Evolutionary conservation across 2,113 vertebrate species (phyloP), one percentile per base, ranked within the genome.

Genomic region (Etheostoma cragini): DNA sequence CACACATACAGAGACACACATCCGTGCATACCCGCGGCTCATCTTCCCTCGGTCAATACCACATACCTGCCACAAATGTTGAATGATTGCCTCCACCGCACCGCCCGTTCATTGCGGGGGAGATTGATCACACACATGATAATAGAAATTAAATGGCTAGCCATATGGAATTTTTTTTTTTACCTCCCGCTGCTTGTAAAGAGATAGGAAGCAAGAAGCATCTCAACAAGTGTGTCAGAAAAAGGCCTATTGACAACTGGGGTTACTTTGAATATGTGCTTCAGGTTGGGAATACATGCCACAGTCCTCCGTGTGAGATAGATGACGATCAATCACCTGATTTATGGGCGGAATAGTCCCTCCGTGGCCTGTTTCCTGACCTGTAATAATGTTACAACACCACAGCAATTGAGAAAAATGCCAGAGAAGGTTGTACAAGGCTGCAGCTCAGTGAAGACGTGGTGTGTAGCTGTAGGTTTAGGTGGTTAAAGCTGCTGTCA

Each of bases 71-170:
- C 82, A 87, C 58, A 89, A 88, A 89, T 62, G 72, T 47, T 86
- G 88, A 93, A 85, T 84, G 88, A 92, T 88, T 84, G 83, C 86
- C 84, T 83, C 84, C 60, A 19, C 68, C 49, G 58, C 76, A 5
- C 19, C 1, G n/a, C 65, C 26, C 46, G 42, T 71, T 83, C 81
- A 72, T 63, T 53, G 82, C 66, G 1, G 78, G 60, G 72, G 82
- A 88, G 89, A 92, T 88, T 89, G 92, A 93, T 94, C 89, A 80
- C 80, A 65, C 77, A 71, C 70, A 79, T 80, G 89, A 81, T 91
- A 89, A 87, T 88, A 82, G 91, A 88, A 93, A 91, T 92, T 54
- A 89, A 92, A 93, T 87, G 78, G 83, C 83, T 87, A 42, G 72
- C 88, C 86, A 86, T 85, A 82, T 84, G 84, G 85, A 88, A 82